These are phyloP conservation scores for Mohoua ochrocephala DNA, from an alignment of 2,113 vertebrate genomes.

Conservation along the genomic window DNA sequence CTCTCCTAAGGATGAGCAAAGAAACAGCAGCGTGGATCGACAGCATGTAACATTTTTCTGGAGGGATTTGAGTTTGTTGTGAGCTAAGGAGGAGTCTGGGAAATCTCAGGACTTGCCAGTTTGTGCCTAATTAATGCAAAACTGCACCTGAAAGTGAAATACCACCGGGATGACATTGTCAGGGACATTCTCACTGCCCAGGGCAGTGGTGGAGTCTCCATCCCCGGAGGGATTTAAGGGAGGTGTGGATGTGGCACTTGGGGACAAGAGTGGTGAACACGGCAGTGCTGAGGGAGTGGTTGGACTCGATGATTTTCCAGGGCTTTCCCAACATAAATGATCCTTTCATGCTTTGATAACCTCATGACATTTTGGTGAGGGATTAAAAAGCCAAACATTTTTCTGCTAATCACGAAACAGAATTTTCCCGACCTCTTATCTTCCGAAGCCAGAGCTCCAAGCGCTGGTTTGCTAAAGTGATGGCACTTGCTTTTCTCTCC, in stretches of 20 bases:
- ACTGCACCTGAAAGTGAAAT: neutral
- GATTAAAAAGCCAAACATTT: neutral
- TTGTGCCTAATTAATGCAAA: neutral
- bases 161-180: neutral
- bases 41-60: neutral
- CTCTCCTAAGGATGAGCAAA: neutral
- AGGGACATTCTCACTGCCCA: neutral
- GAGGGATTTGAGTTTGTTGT: neutral
- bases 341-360: neutral
- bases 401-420: neutral
- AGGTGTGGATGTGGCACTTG: neutral
- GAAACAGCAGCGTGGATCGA: rapidly evolving
- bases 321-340: neutral
- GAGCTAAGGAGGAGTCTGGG: neutral
- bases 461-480: neutral
- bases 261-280: neutral
- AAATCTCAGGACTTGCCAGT: rapidly evolving
- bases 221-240: neutral
- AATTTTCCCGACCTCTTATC: neutral
- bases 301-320: neutral
- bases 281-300: neutral
- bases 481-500: neutral
- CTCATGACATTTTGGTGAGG: neutral
- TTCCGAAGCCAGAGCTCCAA: neutral
- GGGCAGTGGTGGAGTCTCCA: neutral